Base-by-base conservation (phyloP, 1,140 invertebrate species). In the Sipha flava region DNA sequence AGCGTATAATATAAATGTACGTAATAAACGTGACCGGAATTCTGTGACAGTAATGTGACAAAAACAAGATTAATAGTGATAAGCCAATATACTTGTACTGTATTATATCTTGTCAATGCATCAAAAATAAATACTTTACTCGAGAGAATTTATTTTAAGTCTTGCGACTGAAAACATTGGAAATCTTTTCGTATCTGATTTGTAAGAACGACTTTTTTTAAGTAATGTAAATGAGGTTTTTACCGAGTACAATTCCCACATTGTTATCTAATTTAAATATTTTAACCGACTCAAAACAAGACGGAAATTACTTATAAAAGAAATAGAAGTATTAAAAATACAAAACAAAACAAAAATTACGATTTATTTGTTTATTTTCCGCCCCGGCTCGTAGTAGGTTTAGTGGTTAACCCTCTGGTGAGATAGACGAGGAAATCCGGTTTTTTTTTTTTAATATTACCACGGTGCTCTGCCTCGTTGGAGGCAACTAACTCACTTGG, bases 391-490 rank as follows among this genome's bases (percentile, higher is more conserved):
- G 9, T 29, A 70, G 47, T 70, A 70, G 29, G 18, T 23, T 47
- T n/a, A n/a, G n/a, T n/a, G n/a, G 66, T 70, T 70, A 29, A 47
- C 66, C 66, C 66, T 47, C 6, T 6, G 1, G 4, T 9, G 14
- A 21, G 49, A 40, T 40, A 57, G 49, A 6, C 72, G 10, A 77
- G 73, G 52, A 77, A 77, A 77, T 77, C 73, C 73, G 73, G 73
- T 77, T 77, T 77, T 52, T 47, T 29, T 45, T 45, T 72, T 72
- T 47, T 31, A 37, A 16, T 14, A 31, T 64, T 64, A 37, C n/a
- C 47, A 54, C 31, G 4, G 49, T 43, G 16, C 18, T 3, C 9
- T 16, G 18, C 18, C n/a, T 21, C 34, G 16, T 54, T 54, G 10
- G 49, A 2, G 23, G 43, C 64, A 43, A 37, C 64, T 43, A 37